phyloP scores from a whole-genome alignment of 2,888 invertebrate species.

The Tetropium fuscum region DNA sequence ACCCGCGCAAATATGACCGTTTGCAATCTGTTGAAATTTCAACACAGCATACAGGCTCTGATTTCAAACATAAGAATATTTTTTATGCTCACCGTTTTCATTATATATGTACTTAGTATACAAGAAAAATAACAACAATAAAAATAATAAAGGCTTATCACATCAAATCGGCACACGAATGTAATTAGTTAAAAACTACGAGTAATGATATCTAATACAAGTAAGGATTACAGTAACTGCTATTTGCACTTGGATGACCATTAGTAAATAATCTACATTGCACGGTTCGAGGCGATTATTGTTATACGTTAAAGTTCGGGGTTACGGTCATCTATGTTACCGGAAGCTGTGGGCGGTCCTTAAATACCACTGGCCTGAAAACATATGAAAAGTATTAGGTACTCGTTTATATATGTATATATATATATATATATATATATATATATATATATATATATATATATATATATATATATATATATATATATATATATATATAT shows the following conservation, averaged over 20 bases:
- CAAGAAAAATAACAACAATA: conserved; percentile 20
- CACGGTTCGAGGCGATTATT: conserved; percentile 15
- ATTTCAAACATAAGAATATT: no score
- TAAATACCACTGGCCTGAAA: conserved; percentile 24
- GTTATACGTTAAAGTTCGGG: background rate
- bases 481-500: no score
- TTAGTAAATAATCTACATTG: conserved; percentile 22
- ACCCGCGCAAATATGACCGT: no score
- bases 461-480: no score
- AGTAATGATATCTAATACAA: conserved; percentile 16
- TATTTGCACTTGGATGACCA: conserved; percentile 24
- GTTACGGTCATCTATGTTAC: conserved; percentile 21
- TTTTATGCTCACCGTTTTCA: conserved; percentile 5
- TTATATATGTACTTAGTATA: background rate
- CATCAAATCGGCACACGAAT: conserved; percentile 23
- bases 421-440: no score
- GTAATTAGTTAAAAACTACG: conserved; percentile 5
- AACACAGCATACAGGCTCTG: no score
- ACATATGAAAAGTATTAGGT: no score
- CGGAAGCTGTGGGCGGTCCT: conserved; percentile 21
- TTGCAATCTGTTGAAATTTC: no score
- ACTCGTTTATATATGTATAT: no score
- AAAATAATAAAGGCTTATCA: conserved; percentile 23
- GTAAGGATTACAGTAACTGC: conserved; percentile 17
- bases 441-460: no score